These are phyloP conservation scores for Yponomeuta plumbellus DNA, from an alignment of 2,888 invertebrate genomes.

Conservation along the genomic window DNA sequence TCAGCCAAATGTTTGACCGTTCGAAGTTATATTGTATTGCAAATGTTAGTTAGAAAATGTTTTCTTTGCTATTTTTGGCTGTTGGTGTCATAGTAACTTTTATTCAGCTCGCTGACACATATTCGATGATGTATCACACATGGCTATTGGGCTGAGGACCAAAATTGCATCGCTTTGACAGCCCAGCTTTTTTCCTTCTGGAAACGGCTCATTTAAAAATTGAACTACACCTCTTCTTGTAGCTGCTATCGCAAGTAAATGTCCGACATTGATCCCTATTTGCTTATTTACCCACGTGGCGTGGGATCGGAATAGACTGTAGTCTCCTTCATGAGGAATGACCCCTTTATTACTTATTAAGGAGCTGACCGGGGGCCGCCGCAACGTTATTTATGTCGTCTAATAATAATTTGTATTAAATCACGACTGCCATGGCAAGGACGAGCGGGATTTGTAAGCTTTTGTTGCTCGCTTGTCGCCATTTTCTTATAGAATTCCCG, in stretches of 20 bases:
- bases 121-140: too few relatives aligned
- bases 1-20: too few relatives aligned
- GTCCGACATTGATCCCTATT: background rate
- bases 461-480: slow-evolving; percentile 53
- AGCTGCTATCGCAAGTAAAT: background rate
- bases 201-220: too few relatives aligned
- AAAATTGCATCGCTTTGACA: too few relatives aligned
- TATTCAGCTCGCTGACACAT: too few relatives aligned
- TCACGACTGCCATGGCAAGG: slow-evolving; percentile 66
- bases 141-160: too few relatives aligned
- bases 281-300: background rate
- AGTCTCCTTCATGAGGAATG: slow-evolving; percentile 55
- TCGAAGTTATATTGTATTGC: too few relatives aligned
- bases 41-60: too few relatives aligned
- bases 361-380: slow-evolving; percentile 50
- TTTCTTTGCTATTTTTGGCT: too few relatives aligned
- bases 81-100: too few relatives aligned
- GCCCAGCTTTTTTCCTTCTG: too few relatives aligned
- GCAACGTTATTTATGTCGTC: slow-evolving; percentile 72
- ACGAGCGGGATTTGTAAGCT: slow-evolving; percentile 73
- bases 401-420: slow-evolving; percentile 78
- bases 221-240: background rate
- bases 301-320: background rate
- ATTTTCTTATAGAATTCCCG: slow-evolving; percentile 30
- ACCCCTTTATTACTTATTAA: slow-evolving; percentile 77